Base-by-base conservation (phyloP, 2,888 invertebrate species). In the Slavum lentiscoides region DNA sequence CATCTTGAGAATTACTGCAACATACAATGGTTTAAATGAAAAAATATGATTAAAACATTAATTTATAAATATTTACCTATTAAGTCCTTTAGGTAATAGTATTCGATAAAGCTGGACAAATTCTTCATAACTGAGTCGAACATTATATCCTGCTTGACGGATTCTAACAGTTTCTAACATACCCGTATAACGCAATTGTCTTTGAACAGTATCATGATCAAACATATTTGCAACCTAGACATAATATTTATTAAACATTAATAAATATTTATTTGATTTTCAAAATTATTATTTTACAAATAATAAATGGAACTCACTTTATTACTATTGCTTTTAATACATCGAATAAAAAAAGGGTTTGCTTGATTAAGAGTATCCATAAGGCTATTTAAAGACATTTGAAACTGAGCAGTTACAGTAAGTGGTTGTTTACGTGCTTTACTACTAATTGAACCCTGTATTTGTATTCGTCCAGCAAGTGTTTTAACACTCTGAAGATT, bases 141-240 rank as follows among this genome's bases (percentile, higher is more conserved):
- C 96, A 87, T 96, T 96, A 88, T 97, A 98, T 2, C 97, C 97
- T 2, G 97, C 96, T 86, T 96, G 95, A 73, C 97, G 89, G 83
- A 98, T 97, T 84, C 96, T 89, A 19, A 97, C 97, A 0, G 97
- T 98, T 86, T 97, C 97, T 85, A 98, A 86, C 97, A 97, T 98
- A 83, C 98, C 98, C 0, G 97, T 97, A 87, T 98, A 98, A 15
- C 97, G 89, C 82, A 98, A 88, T 86, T 95, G 93, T 74, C 96
- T 89, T 85, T 96, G 93, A 13, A 97, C 96, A 0, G 96, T 94
- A 83, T 95, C 94, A 85, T 97, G 95, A 86, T 97, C 96, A 87
- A 97, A 97, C 84, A 92, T 92, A 86, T 96, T 96, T 0, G 97
- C 92, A 83, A 94, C 92, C 89, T 90, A 85, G 5, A 85, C 84